Evolutionary conservation across 1,140 invertebrate genomes (phyloP).

Genomic region (Drosophila hydei): DNA sequence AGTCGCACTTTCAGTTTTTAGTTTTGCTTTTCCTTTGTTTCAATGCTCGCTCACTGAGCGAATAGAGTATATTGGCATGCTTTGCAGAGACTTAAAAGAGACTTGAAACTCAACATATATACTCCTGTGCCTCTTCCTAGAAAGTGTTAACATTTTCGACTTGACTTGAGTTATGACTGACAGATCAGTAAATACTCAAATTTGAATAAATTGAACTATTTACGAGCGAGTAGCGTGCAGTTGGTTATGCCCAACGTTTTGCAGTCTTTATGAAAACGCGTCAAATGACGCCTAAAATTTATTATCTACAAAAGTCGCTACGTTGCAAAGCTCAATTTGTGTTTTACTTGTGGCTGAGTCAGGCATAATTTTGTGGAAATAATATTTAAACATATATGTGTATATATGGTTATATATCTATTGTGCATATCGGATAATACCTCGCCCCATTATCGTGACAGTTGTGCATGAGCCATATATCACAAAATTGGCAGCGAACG

Average conservation of each 20-base stretch:
- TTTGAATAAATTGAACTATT: too few species aligned
- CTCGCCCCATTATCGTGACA: constrained; percentile 24
- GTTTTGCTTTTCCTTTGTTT: constrained; percentile 10
- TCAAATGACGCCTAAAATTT: constrained; percentile 72
- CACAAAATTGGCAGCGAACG: constrained; percentile 54
- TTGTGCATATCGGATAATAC: neutral
- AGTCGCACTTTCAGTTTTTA: constrained; percentile 35
- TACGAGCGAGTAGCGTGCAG: too few species aligned
- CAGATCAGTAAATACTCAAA: too few species aligned
- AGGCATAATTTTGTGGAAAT: constrained; percentile 27
- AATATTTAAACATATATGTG: constrained; percentile 18
- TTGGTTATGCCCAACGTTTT: neutral
- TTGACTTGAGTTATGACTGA: too few species aligned
- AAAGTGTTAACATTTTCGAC: too few species aligned
- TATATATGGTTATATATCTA: neutral
- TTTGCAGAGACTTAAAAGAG: too few species aligned
- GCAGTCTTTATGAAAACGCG: constrained; percentile 35
- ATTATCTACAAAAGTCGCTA: constrained; percentile 46
- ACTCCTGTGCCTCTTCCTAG: too few species aligned
- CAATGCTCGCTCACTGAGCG: too few species aligned
- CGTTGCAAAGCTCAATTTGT: constrained; percentile 57
- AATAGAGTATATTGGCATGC: too few species aligned
- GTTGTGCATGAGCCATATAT: constrained; percentile 54
- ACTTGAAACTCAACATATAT: too few species aligned
- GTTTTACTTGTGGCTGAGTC: constrained; percentile 53